phyloP scores from a whole-genome alignment of 2,888 invertebrate species.

The Leptura quadrifasciata region DNA sequence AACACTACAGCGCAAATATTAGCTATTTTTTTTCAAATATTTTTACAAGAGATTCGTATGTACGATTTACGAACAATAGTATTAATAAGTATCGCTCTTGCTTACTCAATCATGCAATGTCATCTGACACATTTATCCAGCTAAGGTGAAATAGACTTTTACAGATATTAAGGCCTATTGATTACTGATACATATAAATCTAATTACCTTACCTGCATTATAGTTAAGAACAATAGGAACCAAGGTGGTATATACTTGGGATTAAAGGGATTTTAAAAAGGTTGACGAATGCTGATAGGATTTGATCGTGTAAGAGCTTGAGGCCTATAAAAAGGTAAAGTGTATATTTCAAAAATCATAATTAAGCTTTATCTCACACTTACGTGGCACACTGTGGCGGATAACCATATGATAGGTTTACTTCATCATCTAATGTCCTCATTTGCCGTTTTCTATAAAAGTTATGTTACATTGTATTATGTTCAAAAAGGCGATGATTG shows the following conservation, averaged over 20 bases:
- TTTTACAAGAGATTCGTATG: too few relatives aligned
- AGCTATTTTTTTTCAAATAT: too few relatives aligned
- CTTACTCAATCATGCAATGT: too few relatives aligned
- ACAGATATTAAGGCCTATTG: too few relatives aligned
- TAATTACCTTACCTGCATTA: conserved; percentile 17
- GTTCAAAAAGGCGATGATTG: too few relatives aligned
- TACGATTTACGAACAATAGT: too few relatives aligned
- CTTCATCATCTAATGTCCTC: conserved; percentile 33
- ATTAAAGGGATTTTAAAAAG: conserved; percentile 26
- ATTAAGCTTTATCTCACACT: conserved; percentile 32
- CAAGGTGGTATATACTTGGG: background rate
- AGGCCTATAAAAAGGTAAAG: conserved; percentile 34
- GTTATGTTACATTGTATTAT: background rate
- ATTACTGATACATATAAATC: background rate
- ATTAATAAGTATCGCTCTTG: too few relatives aligned
- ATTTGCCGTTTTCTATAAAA: background rate
- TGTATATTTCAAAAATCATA: background rate
- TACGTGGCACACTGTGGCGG: conserved; percentile 52
- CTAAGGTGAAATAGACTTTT: too few relatives aligned
- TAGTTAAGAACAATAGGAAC: background rate
- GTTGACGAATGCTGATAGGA: conserved; percentile 39
- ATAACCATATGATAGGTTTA: conserved; percentile 51
- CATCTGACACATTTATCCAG: too few relatives aligned
- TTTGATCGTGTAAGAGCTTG: conserved; percentile 33
- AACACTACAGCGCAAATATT: too few relatives aligned